Evolutionary conservation across 2,888 invertebrate species (phyloP).

Genomic region (Lithophane semibrunnea): DNA sequence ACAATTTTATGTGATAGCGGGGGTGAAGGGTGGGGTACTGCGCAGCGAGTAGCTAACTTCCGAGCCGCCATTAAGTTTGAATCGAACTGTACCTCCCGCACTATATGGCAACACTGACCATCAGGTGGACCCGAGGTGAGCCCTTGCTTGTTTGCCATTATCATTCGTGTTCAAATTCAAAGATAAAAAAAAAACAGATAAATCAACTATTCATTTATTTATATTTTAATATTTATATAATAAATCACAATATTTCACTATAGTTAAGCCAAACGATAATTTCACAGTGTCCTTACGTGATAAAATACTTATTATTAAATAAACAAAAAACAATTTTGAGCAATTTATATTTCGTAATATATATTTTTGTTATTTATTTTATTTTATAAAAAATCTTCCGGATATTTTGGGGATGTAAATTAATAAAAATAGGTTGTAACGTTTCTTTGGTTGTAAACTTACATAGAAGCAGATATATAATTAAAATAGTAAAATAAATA

Average conservation of each 20-base stretch:
- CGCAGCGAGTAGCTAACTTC: too few relatives aligned
- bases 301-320: conserved; percentile 32
- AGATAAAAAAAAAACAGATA: conserved; percentile 20
- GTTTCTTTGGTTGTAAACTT: conserved; percentile 36
- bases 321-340: conserved; percentile 61
- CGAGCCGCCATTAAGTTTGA: too few relatives aligned
- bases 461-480: not conserved
- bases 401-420: not conserved
- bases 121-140: too few relatives aligned
- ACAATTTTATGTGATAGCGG: too few relatives aligned
- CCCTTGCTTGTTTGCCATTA: not conserved
- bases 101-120: too few relatives aligned
- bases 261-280: conserved; percentile 59
- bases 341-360: conserved; percentile 41
- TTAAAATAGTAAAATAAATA: not conserved
- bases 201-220: conserved; percentile 56
- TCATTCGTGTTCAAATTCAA: not conserved
- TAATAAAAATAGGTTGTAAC: conserved; percentile 22
- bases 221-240: conserved; percentile 48
- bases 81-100: too few relatives aligned
- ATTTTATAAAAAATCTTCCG: conserved; percentile 1
- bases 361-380: conserved; percentile 18
- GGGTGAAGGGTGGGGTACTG: too few relatives aligned
- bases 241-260: conserved; percentile 68
- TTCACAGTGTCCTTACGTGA: conserved; percentile 41